These are phyloP conservation scores for Saturnia japonica DNA, from an alignment of 2,888 invertebrate species.

Conservation along the genomic window DNA sequence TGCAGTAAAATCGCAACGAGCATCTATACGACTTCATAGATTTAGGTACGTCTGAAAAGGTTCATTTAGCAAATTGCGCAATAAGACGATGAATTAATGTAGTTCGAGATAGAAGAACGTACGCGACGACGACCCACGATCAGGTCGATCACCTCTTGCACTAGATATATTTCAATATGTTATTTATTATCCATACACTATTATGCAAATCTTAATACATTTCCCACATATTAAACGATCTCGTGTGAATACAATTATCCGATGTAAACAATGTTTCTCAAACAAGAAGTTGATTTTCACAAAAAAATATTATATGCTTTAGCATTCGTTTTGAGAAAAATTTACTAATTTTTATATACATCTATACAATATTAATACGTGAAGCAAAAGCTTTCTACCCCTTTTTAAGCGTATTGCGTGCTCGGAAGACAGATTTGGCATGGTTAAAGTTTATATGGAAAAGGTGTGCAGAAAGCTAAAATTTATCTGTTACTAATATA, in stretches of 20 bases:
- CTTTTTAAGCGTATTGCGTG: no score
- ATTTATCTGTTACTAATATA: no score
- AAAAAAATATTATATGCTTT: not conserved
- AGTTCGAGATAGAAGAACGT: slow-evolving; percentile 37
- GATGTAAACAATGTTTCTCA: not conserved
- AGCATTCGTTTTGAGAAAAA: no score
- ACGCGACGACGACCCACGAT: slow-evolving; percentile 64
- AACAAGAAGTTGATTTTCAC: not conserved
- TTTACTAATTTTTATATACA: no score
- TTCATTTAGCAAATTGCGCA: slow-evolving; percentile 46
- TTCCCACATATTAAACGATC: not conserved
- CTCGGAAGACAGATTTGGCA: no score
- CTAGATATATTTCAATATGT: slow-evolving; percentile 17
- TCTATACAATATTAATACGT: no score
- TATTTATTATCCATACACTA: not conserved
- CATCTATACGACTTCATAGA: not conserved
- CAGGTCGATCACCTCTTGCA: slow-evolving; percentile 69
- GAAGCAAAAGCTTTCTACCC: no score
- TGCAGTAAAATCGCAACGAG: not conserved
- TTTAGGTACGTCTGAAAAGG: slow-evolving; percentile 25
- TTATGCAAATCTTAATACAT: not conserved
- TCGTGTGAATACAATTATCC: not conserved
- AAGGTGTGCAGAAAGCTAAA: no score
- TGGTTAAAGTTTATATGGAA: no score
- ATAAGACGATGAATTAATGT: slow-evolving; percentile 52